These are phyloP conservation scores for Xestia ashworthii DNA, from an alignment of 2,888 invertebrate species.

Conservation along the genomic window DNA sequence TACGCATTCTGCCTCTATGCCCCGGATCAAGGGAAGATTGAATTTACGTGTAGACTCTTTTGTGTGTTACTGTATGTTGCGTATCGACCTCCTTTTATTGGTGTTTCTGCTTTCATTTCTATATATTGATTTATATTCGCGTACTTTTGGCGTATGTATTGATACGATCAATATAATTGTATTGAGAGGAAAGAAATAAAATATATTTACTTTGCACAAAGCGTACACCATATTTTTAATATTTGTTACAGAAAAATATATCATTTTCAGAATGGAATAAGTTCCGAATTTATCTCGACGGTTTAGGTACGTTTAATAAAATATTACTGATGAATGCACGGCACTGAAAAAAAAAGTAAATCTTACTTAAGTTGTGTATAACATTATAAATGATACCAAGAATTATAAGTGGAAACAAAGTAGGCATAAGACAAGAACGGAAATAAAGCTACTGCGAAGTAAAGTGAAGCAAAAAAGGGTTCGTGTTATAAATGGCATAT, in stretches of 20 bases:
- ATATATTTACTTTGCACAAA: background rate
- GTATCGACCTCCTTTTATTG: constrained; percentile 49
- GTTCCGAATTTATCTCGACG: background rate
- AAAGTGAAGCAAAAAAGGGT: constrained; percentile 39
- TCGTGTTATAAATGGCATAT: constrained; percentile 49
- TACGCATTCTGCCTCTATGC: constrained; percentile 65
- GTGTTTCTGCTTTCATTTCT: constrained; percentile 24
- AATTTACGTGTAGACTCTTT: constrained; percentile 61
- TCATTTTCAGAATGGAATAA: background rate
- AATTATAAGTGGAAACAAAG: constrained; percentile 20
- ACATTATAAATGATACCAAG: constrained; percentile 1
- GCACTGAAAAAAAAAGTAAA: background rate
- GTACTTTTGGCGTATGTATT: background rate
- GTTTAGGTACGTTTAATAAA: background rate
- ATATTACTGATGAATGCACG: background rate
- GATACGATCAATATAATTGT: background rate
- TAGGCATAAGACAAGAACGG: constrained; percentile 29
- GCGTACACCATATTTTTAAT: background rate
- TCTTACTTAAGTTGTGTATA: background rate
- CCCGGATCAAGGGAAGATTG: constrained; percentile 70
- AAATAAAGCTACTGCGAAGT: constrained; percentile 22
- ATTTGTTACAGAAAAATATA: background rate
- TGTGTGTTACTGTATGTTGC: constrained; percentile 50
- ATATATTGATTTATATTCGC: constrained; percentile 22
- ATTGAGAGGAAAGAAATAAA: background rate